Evolutionary conservation across 1,140 invertebrate species (phyloP).

Genomic region (Orius insidiosus): DNA sequence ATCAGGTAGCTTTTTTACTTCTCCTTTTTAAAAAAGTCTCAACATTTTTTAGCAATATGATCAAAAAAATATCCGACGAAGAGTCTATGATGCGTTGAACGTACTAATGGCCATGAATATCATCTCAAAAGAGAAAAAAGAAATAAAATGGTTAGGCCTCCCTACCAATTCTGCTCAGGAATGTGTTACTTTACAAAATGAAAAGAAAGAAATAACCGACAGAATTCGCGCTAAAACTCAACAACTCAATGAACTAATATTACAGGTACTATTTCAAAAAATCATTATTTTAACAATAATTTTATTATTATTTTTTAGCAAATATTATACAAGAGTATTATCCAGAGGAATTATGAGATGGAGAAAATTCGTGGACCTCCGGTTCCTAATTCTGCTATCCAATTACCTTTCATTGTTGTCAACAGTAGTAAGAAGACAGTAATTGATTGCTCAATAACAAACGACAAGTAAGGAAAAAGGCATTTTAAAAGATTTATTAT

Average conservation of each 20-base stretch:
- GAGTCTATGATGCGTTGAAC: conserved; percentile 98
- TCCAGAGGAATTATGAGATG: conserved; percentile 73
- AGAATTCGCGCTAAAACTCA: conserved; percentile 86
- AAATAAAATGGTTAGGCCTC: conserved; percentile 95
- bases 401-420: conserved; percentile 96
- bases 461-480: conserved; percentile 92
- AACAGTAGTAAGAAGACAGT: conserved; percentile 96
- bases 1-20: conserved; percentile 30
- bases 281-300: neutral
- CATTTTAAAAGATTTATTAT: no score
- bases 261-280: conserved; percentile 57
- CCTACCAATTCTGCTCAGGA: conserved; percentile 94
- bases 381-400: conserved; percentile 75
- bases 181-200: conserved; percentile 75
- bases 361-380: conserved; percentile 62
- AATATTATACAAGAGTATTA: conserved; percentile 92
- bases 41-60: conserved; percentile 65
- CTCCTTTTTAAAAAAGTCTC: neutral
- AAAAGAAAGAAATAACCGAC: conserved; percentile 72
- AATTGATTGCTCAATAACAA: conserved; percentile 97
- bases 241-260: conserved; percentile 82
- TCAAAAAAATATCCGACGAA: conserved; percentile 94
- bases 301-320: conserved; percentile 49
- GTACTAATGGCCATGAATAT: conserved; percentile 99
- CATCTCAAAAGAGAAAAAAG: conserved; percentile 99